Percentiles rank a stretch among this genome's conserved stretches.
These are phyloP conservation scores for Periparus ater DNA, from an alignment of 2,797 vertebrate species.

Conservation along the genomic window DNA sequence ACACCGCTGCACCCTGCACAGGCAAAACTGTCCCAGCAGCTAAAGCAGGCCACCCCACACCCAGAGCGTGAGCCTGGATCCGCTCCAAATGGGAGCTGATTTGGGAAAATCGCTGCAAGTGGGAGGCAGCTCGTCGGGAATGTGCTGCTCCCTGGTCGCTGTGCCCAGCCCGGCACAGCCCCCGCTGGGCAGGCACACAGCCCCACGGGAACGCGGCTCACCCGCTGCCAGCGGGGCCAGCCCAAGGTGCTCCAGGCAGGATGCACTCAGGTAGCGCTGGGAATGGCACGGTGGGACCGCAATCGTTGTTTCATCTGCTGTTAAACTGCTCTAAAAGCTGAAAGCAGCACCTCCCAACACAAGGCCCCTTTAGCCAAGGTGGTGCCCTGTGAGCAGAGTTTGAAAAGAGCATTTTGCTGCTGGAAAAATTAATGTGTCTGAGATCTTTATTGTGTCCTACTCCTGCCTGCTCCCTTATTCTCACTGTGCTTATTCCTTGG, in stretches of 20 bases:
- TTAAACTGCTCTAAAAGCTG: background rate
- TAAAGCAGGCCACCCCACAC: background rate
- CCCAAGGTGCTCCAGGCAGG: background rate
- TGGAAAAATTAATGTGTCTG: background rate
- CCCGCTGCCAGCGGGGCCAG: background rate
- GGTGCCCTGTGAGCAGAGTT: background rate
- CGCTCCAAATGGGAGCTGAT: background rate
- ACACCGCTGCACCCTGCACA: accelerated
- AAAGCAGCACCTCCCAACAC: background rate
- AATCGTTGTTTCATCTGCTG: background rate
- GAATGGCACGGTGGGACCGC: background rate
- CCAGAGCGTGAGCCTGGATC: background rate
- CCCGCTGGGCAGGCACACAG: background rate
- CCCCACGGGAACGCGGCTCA: background rate
- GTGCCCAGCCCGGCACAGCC: background rate
- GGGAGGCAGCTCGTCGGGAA: background rate
- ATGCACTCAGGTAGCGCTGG: background rate
- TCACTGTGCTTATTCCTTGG: background rate
- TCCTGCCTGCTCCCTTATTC: background rate
- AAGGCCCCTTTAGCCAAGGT: background rate
- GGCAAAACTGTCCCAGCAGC: background rate
- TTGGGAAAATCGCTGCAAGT: background rate
- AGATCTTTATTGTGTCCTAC: background rate
- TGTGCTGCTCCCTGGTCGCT: background rate
- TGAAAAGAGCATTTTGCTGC: background rate